Base-by-base conservation (phyloP, 2,888 invertebrate genomes). In the Harpalus rufipes region DNA sequence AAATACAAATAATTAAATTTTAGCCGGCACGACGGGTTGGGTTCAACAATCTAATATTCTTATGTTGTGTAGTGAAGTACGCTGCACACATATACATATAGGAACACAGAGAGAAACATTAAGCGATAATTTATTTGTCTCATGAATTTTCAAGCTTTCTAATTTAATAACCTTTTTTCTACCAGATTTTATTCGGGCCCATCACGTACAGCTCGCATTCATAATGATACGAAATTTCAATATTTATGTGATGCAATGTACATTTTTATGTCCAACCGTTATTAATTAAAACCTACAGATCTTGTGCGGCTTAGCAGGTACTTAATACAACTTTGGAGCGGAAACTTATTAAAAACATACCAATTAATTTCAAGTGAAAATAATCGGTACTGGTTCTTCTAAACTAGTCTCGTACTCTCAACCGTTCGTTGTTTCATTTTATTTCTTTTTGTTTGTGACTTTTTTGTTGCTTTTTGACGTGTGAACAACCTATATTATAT, bases 361-460 rank as follows among this genome's bases (percentile, higher is more conserved):
- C 72, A 81, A 81, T 81, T 81, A 81, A 81, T 81, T 81, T 81
- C 81, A 81, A 56, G 68, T 81, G 81, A 72, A 81, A 68, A 81
- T 81, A 72, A 81, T 81, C 81, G 72, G 68, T 56, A 81, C 68
- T 68, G 68, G 81, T 81, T 78, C 78, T 78, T 78, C 58, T 58
- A 74, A 78, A 78, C 58, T 58, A 78, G 78, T 78, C 58, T 78
- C 18, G 56, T 44, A 78, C 58, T 21, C 51, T 32, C 32, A 25
- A n/a, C 21, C 21, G 21, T 21, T 21, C 68, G 68, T 39, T 68
- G 68, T 68, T 68, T 68, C 41, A 68, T 68, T 68, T 68, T 68
- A 39, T 74, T 74, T 74, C 39, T 74, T 74, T 74, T 74, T 74
- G 5, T 74, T 56, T 12, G 5, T 5, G n/a, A 14, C 14, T 16